These are phyloP conservation scores for Chymomyza amoena DNA, from an alignment of 2,888 invertebrate genomes.

Conservation along the genomic window DNA sequence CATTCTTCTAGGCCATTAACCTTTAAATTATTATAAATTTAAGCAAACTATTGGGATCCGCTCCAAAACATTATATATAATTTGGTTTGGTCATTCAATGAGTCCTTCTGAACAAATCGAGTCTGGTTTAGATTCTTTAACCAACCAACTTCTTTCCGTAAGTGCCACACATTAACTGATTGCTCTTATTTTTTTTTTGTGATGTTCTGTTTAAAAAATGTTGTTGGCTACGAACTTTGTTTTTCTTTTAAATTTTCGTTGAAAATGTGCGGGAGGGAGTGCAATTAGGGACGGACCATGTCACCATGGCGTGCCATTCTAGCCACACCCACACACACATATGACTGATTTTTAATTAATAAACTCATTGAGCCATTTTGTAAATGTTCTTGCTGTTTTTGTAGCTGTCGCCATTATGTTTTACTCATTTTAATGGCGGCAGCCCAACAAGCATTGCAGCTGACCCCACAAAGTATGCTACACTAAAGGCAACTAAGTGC, in stretches of 20 bases:
- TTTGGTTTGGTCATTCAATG: too few relatives aligned
- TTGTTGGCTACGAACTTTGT: not conserved
- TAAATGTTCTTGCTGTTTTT: not conserved
- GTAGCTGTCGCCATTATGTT: constrained; percentile 15
- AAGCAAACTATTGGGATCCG: too few relatives aligned
- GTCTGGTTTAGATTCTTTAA: too few relatives aligned
- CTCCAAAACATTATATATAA: too few relatives aligned
- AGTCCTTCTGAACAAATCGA: too few relatives aligned
- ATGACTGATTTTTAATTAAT: constrained; percentile 65
- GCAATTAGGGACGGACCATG: constrained; percentile 17
- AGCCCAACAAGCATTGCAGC: constrained; percentile 39
- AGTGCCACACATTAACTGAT: too few relatives aligned
- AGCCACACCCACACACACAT: constrained; percentile 7
- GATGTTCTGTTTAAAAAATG: too few relatives aligned
- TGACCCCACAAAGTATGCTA: constrained; percentile 28
- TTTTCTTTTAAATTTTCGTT: constrained; percentile 21
- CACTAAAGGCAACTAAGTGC: constrained; percentile 10
- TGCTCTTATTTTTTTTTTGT: too few relatives aligned
- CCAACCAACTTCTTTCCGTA: too few relatives aligned
- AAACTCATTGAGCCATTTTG: constrained; percentile 62
- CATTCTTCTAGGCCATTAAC: too few relatives aligned
- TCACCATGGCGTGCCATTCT: constrained; percentile 2
- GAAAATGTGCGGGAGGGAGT: constrained; percentile 26
- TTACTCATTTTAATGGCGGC: constrained; percentile 70
- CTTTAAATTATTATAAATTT: too few relatives aligned